These are phyloP conservation scores for Abramis brama DNA, from an alignment of 2,113 vertebrate genomes.

Conservation along the genomic window DNA sequence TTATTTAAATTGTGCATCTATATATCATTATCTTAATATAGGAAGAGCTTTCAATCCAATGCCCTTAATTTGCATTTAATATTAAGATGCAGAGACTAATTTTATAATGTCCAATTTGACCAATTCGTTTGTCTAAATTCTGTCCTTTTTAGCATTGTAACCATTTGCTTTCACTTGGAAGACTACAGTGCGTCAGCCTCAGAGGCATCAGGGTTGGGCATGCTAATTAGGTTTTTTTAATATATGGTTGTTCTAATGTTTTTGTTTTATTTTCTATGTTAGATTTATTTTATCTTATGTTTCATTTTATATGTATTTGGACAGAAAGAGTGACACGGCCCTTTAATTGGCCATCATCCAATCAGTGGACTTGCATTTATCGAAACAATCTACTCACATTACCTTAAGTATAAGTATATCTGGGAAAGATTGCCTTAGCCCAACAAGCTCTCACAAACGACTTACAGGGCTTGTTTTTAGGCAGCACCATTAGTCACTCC, in stretches of 20 bases:
- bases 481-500: neutral
- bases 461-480: neutral
- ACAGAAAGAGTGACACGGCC: neutral
- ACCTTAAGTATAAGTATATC: neutral
- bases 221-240: neutral
- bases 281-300: neutral
- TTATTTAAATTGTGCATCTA: neutral
- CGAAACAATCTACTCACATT: neutral
- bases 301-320: neutral
- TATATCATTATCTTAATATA: neutral
- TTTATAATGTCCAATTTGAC: neutral
- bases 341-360: conserved; percentile 9
- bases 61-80: neutral
- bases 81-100: neutral
- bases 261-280: neutral
- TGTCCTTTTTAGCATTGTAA: neutral
- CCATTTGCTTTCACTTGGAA: neutral
- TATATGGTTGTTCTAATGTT: neutral
- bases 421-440: neutral
- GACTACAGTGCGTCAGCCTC: neutral
- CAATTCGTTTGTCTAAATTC: neutral
- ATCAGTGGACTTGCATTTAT: neutral
- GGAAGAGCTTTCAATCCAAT: neutral
- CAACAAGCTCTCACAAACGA: neutral
- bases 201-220: neutral